A percentile compares a stretch with the other conserved stretches of the same genome.
phyloP scores from a whole-genome alignment of 2,888 invertebrate genomes.

The Cerastis rubricosa region DNA sequence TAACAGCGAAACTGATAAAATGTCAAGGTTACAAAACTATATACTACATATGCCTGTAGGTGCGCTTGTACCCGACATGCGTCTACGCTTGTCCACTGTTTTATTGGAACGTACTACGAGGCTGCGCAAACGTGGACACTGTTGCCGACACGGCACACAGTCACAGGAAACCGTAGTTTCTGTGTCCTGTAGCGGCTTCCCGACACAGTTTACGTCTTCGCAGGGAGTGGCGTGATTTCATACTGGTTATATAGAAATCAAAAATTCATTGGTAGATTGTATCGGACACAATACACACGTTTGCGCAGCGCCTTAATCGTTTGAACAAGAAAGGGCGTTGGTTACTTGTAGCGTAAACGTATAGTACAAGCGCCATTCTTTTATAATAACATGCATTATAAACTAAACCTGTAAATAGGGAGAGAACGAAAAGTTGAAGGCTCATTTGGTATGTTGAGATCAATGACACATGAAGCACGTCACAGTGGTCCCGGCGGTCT shows the following conservation, averaged over 20 bases:
- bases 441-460: slow-evolving; percentile 81
- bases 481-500: slow-evolving; percentile 54
- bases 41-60: slow-evolving; percentile 47
- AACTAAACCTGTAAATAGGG: slow-evolving; percentile 63
- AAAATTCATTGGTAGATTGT: too few species aligned
- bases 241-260: too few species aligned
- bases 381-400: slow-evolving; percentile 58
- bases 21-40: slow-evolving; percentile 54
- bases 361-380: slow-evolving; percentile 44
- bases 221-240: too few species aligned
- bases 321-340: not conserved
- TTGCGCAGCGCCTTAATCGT: too few species aligned
- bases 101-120: not conserved
- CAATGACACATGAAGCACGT: slow-evolving; percentile 66
- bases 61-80: slow-evolving; percentile 30
- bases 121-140: too few species aligned
- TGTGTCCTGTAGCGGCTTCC: too few species aligned
- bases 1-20: slow-evolving; percentile 52
- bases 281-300: too few species aligned
- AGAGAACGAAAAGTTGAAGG: slow-evolving; percentile 69
- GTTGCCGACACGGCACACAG: too few species aligned
- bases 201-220: too few species aligned
- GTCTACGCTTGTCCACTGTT: not conserved
- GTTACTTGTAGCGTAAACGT: not conserved
- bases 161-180: too few species aligned